phyloP scores from a whole-genome alignment of 1,140 invertebrate genomes.

The Olivierus martensii region DNA sequence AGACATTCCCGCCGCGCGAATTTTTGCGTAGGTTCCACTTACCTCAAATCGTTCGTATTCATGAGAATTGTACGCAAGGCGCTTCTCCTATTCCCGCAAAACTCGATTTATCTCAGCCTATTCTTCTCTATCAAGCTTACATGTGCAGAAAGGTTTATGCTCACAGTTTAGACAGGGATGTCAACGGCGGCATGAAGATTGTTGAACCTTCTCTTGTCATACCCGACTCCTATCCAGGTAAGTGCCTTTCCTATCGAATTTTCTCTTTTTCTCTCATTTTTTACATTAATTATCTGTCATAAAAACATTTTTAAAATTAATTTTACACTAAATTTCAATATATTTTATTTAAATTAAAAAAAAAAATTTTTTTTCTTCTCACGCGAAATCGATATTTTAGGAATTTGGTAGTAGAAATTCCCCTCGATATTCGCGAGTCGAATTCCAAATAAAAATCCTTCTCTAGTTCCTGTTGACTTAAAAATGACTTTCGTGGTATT shows the following conservation, averaged over 20 bases:
- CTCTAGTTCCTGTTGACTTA: no score
- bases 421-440: no score
- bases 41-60: constrained; percentile 15
- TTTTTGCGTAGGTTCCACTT: constrained; percentile 13
- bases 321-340: no score
- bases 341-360: no score
- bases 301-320: no score
- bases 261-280: no score
- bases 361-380: no score
- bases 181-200: constrained; percentile 6
- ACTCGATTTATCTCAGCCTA: constrained; percentile 16
- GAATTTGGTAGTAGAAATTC: no score
- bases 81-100: background rate
- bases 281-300: no score
- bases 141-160: constrained; percentile 14
- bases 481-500: no score
- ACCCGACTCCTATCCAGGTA: constrained; percentile 17
- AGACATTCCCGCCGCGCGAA: constrained; percentile 13
- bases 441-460: no score
- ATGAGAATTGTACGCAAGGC: constrained; percentile 11
- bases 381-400: no score
- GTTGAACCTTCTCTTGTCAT: constrained; percentile 14
- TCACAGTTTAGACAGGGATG: constrained; percentile 13
- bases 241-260: background rate
- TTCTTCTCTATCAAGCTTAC: constrained; percentile 16